Conservation (phyloP, 2,888 invertebrate genomes). For the Cantharis nigra region DNA sequence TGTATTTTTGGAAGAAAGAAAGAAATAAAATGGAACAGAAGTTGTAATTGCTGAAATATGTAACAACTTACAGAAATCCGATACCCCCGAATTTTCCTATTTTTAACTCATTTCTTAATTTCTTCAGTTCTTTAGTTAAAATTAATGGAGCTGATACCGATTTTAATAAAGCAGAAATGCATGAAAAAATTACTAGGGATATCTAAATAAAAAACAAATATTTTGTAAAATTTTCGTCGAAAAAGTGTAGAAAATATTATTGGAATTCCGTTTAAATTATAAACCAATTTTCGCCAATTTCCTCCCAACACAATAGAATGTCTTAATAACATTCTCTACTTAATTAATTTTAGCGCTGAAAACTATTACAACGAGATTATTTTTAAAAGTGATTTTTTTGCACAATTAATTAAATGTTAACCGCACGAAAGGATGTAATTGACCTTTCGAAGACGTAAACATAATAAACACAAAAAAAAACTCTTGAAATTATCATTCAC, state of each 20-base stretch:
- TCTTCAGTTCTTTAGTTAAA: not conserved
- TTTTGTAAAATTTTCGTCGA: not conserved
- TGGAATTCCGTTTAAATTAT: not conserved
- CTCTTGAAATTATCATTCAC: not conserved
- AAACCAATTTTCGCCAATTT: not conserved
- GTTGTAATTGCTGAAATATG: too few relatives aligned
- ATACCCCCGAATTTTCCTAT: not conserved
- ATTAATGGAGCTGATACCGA: too few relatives aligned
- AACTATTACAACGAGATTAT: not conserved
- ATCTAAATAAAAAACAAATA: too few relatives aligned
- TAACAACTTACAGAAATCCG: not conserved
- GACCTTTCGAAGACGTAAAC: not conserved
- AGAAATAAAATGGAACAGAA: too few relatives aligned
- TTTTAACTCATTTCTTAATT: not conserved
- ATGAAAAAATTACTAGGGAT: too few relatives aligned
- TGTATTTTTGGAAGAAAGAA: too few relatives aligned
- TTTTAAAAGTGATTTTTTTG: not conserved
- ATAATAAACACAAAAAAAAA: not conserved
- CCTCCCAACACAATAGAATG: not conserved
- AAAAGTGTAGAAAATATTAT: not conserved
- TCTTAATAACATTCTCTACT: not conserved
- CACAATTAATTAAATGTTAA: not conserved
- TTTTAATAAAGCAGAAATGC: too few relatives aligned
- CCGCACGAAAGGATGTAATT: not conserved
- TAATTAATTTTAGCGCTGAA: not conserved